Evolutionary conservation across 2,888 invertebrate genomes (phyloP), one percentile per base, ranked within the genome.

Genomic region (Tineola bisselliella): DNA sequence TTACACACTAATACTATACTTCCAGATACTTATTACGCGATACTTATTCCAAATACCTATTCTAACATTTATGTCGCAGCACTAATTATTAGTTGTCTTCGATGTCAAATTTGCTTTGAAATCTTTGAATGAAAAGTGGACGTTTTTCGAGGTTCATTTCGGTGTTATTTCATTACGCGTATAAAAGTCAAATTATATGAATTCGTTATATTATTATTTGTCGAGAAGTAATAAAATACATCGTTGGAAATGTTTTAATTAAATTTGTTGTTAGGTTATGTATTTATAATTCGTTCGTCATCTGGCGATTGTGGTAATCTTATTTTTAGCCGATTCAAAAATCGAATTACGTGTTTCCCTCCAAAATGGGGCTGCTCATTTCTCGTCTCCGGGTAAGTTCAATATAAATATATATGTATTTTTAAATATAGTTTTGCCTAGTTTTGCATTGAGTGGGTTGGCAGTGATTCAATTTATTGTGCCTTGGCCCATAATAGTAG

Each of bases 341-440:
- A 69, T 69, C 67, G 70, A 71, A 72, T 71, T 70, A n/a, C 19
- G n/a, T 8, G 10, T 3, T 17, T 17, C 15, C 25, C 25, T 25
- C 66, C 66, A 64, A 66, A 63, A 92, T 92, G 92, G 92, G 92
- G 66, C 79, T 89, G 63, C 87, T 92, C 66, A 81, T 91, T 76
- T 90, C 90, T 65, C 91, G 90, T 86, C 90, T 92, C 83, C 88
- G 91, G 76, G 92, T 92, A 81, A 89, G 90, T 88, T 73, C 60
- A 65, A 52, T 59, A 52, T 43, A 62, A 61, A 61, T 61, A 61
- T 62, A 61, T 12, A 56, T 13, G 18, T 5, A 6, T 52, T 4
- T 11, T n/a, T 25, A 56, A 25, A 6, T 56, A 12, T 25, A 18
- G 30, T 56, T 19, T 30, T 19, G 19, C 30, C 25, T 19, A 30